Base-by-base conservation (phyloP, 1,140 invertebrate genomes). In the Battus philenor region DNA sequence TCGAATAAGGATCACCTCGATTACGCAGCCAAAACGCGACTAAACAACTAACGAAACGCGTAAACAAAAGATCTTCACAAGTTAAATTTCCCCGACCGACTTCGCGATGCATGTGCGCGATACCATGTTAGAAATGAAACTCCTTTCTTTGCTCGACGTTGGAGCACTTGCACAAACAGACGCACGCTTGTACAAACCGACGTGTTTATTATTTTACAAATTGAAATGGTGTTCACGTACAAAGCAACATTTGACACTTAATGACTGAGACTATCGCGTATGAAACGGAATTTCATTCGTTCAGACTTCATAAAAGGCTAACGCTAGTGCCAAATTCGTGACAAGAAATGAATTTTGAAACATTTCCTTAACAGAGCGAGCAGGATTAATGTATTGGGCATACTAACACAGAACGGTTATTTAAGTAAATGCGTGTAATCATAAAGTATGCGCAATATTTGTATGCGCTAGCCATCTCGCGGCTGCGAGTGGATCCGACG, bases 1-100 rank as follows among this genome's bases (percentile, higher is more conserved):
- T 75, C 65, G 61, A 73, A 69, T 69, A 76, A 78, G 74, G 68
- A 82, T 78, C 76, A 68, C 75, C 68, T 73, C 73, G 68, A 73
- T 76, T 72, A 79, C 73, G 62, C 59, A 60, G 64, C 59, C 65
- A 27, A 65, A 80, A 65, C 59, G 44, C 65, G 60, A 68, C 66
- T 66, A 58, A 66, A 69, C 58, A 70, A 64, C 62, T 60, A 22
- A 53, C 50, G 54, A 75, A 71, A 68, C 56, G 4, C 36, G 57
- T 67, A 61, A 70, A 69, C 66, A 69, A 69, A 39, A 63, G 47
- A 61, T 66, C 36, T 53, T 2, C 8, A 27, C 24, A 49, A 41
- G 32, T 34, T 52, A 41, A 49, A 48, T 66, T 70, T 68, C 53
- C 45, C 39, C 39, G 53, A 47, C 50, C 50, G 46, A 57, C 34